Evolutionary conservation across 2,888 invertebrate genomes (phyloP), one percentile per base, ranked within the genome.

Genomic region (Lamellibrachia columna): DNA sequence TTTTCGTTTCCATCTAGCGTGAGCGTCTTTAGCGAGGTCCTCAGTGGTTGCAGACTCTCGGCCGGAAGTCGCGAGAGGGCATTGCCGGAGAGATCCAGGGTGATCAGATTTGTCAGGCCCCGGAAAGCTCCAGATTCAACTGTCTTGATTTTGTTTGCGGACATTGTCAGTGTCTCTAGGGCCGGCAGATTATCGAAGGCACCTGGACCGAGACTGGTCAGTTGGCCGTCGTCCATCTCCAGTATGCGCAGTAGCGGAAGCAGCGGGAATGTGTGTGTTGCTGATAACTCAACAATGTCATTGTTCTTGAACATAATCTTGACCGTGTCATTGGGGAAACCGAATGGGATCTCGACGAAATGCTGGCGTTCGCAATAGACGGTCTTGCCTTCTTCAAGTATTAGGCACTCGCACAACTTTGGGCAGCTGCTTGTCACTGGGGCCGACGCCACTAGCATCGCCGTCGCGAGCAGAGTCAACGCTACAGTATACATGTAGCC

Each of bases 261-360:
- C 40, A 7, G 22, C 6, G 92, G 93, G 90, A 94, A 93, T 22
- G 90, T 93, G 90, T 75, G 75, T 75, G 11, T 52, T 28, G 60
- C 91, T 4, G 28, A 53, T 40, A 93, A 2, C 28, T 11, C 52
- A 7, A 91, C 40, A 15, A 94, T 91, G 90, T 90, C 90, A 60
- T 93, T 93, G 28, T 93, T 4, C 7, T 60, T 90, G 28, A 93
- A 92, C 55, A 93, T 93, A 52, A 94, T 53, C 53, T 92, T 92
- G 52, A 93, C 91, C 28, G 93, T 93, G 92, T 93, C 92, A 6
- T 3, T 40, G 4, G 94, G 94, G 75, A 94, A 92, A 22, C 91
- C 91, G 11, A n/a, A 11, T 7, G 92, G 92, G n/a, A 93, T 75
- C n/a, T 75, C 75, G 75, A 75, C 22, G n/a, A 75, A n/a, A 3